These are phyloP conservation scores for Typhlichthys eigenmanni DNA, from an alignment of 2,797 vertebrate species.

Conservation along the genomic window DNA sequence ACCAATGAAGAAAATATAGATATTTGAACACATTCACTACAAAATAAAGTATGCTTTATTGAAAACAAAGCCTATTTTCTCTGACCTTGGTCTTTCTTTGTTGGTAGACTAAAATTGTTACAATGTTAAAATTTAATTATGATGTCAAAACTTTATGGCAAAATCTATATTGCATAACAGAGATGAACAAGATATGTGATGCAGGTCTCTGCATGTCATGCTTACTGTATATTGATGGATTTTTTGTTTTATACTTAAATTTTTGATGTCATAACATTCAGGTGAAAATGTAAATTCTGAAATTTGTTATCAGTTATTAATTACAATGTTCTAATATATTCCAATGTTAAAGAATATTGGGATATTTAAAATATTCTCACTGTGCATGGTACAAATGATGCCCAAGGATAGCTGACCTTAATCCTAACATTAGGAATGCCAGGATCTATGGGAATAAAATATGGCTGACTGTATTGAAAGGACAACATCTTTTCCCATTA, in stretches of 20 bases:
- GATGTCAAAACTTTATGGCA: not conserved
- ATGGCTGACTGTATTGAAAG: not conserved
- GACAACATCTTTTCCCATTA: not conserved
- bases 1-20: no score
- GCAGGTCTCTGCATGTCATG: not conserved
- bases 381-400: not conserved
- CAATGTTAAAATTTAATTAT: no score
- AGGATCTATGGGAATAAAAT: not conserved
- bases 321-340: no score
- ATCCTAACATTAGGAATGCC: not conserved
- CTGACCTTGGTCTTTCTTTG: not conserved
- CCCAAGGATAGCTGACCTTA: slow-evolving; percentile 1
- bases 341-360: no score
- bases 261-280: not conserved
- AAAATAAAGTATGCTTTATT: not conserved
- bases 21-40: not conserved
- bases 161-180: not conserved
- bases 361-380: not conserved
- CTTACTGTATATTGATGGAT: not conserved
- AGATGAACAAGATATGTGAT: not conserved
- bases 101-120: not conserved
- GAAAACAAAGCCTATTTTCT: not conserved
- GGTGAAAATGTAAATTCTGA: no score
- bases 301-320: no score
- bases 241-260: not conserved